Conservation (phyloP, 2,888 invertebrate species). For the Cryptophagus acutangulus region DNA sequence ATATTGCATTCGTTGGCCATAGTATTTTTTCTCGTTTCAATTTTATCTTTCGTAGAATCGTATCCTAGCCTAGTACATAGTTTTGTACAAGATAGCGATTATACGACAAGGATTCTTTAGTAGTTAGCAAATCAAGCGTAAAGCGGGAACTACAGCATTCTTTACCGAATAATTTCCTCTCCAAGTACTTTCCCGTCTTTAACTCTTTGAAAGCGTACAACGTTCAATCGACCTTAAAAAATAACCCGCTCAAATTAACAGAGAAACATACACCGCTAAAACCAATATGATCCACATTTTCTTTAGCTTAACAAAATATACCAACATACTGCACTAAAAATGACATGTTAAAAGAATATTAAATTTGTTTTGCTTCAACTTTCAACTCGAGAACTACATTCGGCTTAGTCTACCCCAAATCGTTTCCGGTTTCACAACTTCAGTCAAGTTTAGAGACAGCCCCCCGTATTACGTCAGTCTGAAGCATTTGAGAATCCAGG, state of each 20-base stretch:
- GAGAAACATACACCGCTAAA: conserved; percentile 5
- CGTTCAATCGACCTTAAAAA: conserved; percentile 9
- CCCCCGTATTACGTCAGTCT: too few species aligned
- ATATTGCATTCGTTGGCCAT: too few species aligned
- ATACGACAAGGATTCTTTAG: conserved; percentile 5
- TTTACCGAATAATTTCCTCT: conserved; percentile 10
- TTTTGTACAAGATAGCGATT: not conserved
- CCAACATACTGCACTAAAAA: too few species aligned
- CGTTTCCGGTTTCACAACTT: too few species aligned
- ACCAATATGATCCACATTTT: too few species aligned
- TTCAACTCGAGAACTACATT: too few species aligned
- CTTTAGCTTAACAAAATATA: too few species aligned
- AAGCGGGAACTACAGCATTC: conserved; percentile 8
- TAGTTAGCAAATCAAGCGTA: conserved; percentile 6
- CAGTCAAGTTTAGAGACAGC: too few species aligned
- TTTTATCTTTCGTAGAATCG: not conserved
- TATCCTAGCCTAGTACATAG: not conserved
- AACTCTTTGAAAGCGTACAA: conserved; percentile 10
- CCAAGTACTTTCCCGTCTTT: conserved; percentile 10
- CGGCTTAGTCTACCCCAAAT: too few species aligned
- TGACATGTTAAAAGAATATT: too few species aligned
- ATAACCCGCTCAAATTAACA: conserved; percentile 10
- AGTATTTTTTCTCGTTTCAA: not conserved
- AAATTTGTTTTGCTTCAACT: too few species aligned
- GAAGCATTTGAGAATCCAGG: too few species aligned